These are phyloP conservation scores for Porphyrio hochstetteri DNA, from an alignment of 2,113 vertebrate species.

Conservation along the genomic window DNA sequence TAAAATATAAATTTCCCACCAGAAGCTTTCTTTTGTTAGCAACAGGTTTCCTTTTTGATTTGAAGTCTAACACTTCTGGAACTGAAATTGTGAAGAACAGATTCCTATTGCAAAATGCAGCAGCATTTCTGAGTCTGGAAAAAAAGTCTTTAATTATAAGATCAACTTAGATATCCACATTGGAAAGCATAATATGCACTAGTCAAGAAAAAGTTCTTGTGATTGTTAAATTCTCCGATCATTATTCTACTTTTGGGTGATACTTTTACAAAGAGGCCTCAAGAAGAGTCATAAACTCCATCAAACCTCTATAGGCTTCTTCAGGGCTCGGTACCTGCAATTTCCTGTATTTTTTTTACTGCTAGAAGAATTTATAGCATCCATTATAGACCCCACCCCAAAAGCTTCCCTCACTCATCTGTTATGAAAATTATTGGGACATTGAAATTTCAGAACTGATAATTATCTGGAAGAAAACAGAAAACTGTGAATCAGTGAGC, in stretches of 20 bases:
- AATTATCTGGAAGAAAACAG: background rate
- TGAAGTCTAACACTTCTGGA: background rate
- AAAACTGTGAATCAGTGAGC: background rate
- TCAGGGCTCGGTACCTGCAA: background rate
- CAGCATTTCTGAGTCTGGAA: background rate
- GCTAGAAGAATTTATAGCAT: background rate
- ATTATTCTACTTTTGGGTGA: background rate
- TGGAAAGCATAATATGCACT: background rate
- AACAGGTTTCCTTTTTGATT: background rate
- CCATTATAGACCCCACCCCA: background rate
- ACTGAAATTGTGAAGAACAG: background rate
- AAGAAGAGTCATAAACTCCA: background rate
- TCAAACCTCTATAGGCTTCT: background rate
- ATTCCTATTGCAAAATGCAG: background rate
- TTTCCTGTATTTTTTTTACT: background rate
- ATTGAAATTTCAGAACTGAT: background rate
- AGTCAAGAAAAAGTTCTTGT: background rate
- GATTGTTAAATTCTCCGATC: background rate
- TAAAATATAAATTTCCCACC: background rate
- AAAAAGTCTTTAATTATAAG: background rate
- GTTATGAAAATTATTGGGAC: background rate
- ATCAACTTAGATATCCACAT: background rate
- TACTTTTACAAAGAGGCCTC: background rate
- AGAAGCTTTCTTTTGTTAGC: rapidly evolving
- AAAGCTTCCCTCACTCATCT: background rate